Percentiles rank a stretch among this genome's conserved stretches.
phyloP scores from a whole-genome alignment of 2,797 vertebrate species.

The Brachymystax lenok region DNA sequence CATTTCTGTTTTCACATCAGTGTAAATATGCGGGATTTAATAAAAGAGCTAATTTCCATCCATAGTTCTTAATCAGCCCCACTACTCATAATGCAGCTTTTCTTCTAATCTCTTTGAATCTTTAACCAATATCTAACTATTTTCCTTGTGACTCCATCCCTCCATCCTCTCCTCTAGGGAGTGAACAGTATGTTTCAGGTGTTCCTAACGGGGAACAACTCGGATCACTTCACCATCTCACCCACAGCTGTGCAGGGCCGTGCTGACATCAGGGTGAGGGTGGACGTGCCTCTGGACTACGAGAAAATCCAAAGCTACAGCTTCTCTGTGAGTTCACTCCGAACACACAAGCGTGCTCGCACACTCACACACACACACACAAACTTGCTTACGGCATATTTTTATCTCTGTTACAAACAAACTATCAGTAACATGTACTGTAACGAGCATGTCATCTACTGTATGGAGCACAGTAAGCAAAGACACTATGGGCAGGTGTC shows the following conservation, averaged over 20 bases:
- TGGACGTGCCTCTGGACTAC: constrained; percentile 89
- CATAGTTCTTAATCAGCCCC: not conserved
- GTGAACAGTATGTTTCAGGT: constrained; percentile 96
- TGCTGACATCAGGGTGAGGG: constrained; percentile 91
- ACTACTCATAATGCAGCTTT: constrained; percentile 16
- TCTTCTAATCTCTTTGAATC: constrained; percentile 8
- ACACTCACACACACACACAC: not conserved
- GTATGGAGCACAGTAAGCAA: too few species aligned
- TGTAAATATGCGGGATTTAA: too few species aligned
- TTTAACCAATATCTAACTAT: constrained; percentile 1
- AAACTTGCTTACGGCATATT: too few species aligned
- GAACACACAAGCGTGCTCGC: not conserved
- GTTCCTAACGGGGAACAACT: constrained; percentile 95
- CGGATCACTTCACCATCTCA: constrained; percentile 96
- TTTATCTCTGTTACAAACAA: not conserved
- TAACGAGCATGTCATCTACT: too few species aligned
- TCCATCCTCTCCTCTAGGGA: constrained; percentile 74
- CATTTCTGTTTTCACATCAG: too few species aligned
- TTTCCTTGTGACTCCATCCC: constrained; percentile 8
- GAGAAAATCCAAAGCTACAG: constrained; percentile 89
- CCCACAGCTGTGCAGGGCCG: constrained; percentile 95
- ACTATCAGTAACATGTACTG: not conserved
- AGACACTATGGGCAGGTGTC: too few species aligned
- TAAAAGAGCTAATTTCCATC: too few species aligned
- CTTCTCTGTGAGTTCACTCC: constrained; percentile 84